Evolutionary conservation across 2,797 vertebrate species (phyloP), one percentile per base, ranked within the genome.

Genomic region (Mus spretus): DNA sequence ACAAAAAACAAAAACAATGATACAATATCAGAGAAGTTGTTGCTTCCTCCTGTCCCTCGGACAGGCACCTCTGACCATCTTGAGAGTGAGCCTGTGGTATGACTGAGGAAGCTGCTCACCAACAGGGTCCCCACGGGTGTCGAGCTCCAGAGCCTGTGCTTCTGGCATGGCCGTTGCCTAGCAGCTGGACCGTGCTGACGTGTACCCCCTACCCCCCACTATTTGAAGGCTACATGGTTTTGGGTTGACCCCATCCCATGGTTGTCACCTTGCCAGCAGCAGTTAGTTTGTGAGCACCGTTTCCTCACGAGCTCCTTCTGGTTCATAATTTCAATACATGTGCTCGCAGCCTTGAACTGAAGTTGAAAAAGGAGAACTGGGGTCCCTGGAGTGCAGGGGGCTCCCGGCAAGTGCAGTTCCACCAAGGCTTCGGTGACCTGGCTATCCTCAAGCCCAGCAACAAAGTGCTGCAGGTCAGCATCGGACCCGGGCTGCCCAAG

Each of bases 341-440:
- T 31, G 2, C 84, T 98, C 11, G 50, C 98, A 99, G 99, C 98
- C 99, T 99, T 98, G 99, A 99, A 97, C 96, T 99, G 98, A 99
- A 99, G 98, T 97, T 99, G 98, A 99, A 99, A 97, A 99, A 99
- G 98, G 99, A 99, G 98, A 99, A 98, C 95, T 99, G 99, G 99
- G 99, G 99, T 15, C 99, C 99, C 63, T 98, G 99, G 99, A 99
- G 99, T 28, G 99, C 99, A 0, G 99, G 98, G 0, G 99, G 99
- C 34, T 99, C 99, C 90, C 98, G 99, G 55, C 99, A 99, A 98
- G 99, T 99, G 85, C 98, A 99, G 63, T 99, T 99, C 89, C 97
- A 99, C 63, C 99, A 99, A 97, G 99, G 99, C 93, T 99, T 99
- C 82, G 99, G 99, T 3, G 99, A 99, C 63, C 80, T 97, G 95